Evolutionary conservation across 2,797 vertebrate genomes (phyloP).

Genomic region (Gallinago nigripennis): DNA sequence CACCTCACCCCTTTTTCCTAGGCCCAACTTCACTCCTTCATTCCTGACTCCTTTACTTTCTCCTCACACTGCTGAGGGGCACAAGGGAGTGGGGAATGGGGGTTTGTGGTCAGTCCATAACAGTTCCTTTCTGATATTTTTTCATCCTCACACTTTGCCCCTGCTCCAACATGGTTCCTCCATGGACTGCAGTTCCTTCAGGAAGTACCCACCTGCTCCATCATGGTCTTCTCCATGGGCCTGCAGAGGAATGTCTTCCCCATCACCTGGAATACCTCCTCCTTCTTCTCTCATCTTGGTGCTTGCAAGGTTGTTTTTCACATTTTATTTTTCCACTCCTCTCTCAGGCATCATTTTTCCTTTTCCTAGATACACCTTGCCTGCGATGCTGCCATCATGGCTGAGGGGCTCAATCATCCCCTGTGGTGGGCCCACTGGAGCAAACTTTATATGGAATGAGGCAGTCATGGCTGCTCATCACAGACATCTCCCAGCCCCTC

Average conservation of each 20-base stretch:
- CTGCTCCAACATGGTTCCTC: background rate
- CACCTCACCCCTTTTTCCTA: background rate
- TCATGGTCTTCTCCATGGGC: background rate
- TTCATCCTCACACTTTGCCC: background rate
- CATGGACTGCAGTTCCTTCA: background rate
- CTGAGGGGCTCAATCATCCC: background rate
- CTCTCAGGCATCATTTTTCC: background rate
- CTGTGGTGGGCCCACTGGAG: rapidly evolving
- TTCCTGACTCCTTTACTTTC: background rate
- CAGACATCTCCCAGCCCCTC: rapidly evolving
- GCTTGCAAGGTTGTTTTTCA: background rate
- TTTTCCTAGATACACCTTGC: background rate
- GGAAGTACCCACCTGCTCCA: background rate
- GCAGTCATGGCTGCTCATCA: rapidly evolving
- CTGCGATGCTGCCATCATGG: rapidly evolving
- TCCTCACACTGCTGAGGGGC: background rate
- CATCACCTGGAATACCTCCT: rapidly evolving
- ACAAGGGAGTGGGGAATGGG: background rate
- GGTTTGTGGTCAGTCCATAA: background rate
- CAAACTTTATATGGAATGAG: rapidly evolving
- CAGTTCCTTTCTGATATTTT: background rate
- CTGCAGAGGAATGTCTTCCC: background rate
- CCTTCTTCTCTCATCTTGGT: background rate
- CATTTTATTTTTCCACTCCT: background rate
- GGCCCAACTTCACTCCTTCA: background rate